Conservation (phyloP, 1,140 invertebrate genomes). For the Coenobita brevimanus region DNA sequence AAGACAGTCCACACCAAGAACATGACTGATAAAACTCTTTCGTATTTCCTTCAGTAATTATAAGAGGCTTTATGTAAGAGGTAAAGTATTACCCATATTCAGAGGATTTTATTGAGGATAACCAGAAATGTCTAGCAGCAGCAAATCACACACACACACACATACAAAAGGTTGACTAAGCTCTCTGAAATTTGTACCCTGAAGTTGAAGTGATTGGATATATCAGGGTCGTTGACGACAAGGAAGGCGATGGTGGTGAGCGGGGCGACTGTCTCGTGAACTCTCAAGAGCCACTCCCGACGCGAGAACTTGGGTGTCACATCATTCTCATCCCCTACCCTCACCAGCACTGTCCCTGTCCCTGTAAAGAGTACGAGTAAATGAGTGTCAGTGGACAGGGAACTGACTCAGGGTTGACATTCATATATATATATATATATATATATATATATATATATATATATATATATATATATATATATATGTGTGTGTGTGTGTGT, state of each 20-base stretch:
- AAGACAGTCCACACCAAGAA: too few relatives aligned
- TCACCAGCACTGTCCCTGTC: conserved; percentile 81
- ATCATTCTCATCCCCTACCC: conserved; percentile 93
- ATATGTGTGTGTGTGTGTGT: too few relatives aligned
- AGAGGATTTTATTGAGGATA: too few relatives aligned
- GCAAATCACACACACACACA: neutral
- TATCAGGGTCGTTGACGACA: conserved; percentile 88
- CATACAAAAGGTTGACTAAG: neutral
- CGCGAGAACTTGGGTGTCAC: conserved; percentile 88
- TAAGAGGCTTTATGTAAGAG: too few relatives aligned
- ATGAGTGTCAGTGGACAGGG: neutral
- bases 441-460: neutral
- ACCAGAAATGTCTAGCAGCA: neutral
- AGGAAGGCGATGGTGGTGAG: conserved; percentile 85
- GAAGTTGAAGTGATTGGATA: conserved; percentile 88
- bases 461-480: neutral
- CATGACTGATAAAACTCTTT: too few relatives aligned
- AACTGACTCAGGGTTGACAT: neutral
- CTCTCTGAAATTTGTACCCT: conserved; percentile 76
- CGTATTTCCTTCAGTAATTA: too few relatives aligned
- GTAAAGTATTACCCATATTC: too few relatives aligned
- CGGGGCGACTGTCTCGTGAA: conserved; percentile 88
- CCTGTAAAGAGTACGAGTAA: conserved; percentile 15
- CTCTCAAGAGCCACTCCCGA: conserved; percentile 85
- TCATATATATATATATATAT: neutral